Conservation (phyloP, 2,113 vertebrate species). For the Corythornis cristatus region DNA sequence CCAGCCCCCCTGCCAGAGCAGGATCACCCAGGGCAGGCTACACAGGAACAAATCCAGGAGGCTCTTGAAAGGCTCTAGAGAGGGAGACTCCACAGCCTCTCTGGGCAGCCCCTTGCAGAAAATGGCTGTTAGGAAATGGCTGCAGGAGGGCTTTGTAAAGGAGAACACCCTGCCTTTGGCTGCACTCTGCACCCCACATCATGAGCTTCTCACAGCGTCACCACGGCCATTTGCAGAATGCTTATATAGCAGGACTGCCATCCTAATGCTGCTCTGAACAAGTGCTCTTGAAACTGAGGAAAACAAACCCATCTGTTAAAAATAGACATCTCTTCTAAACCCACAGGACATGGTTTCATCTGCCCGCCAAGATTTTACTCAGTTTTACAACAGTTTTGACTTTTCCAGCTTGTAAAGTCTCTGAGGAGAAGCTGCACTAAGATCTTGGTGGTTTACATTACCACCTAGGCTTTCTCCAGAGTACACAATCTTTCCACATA, state of each 20-base stretch:
- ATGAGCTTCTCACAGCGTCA: not conserved
- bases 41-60: no score
- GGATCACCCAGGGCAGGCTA: no score
- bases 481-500: not conserved
- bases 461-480: not conserved
- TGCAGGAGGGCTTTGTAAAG: rapidly evolving
- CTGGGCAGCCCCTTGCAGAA: no score
- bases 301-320: not conserved
- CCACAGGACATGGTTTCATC: not conserved
- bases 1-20: no score
- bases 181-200: not conserved
- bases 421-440: conserved; percentile 11
- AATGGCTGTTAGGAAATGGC: not conserved
- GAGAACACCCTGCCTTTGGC: not conserved
- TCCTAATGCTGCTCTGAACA: not conserved
- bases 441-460: conserved; percentile 41
- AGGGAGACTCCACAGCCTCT: no score
- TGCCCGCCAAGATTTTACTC: not conserved
- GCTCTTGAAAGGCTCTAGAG: no score
- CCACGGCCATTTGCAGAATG: not conserved
- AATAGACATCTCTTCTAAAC: not conserved
- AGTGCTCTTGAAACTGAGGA: not conserved
- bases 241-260: not conserved
- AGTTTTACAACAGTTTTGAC: not conserved
- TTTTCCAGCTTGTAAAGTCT: not conserved